These are phyloP conservation scores for Melanotaenia duboulayi DNA, from an alignment of 2,113 vertebrate genomes.

Conservation along the genomic window DNA sequence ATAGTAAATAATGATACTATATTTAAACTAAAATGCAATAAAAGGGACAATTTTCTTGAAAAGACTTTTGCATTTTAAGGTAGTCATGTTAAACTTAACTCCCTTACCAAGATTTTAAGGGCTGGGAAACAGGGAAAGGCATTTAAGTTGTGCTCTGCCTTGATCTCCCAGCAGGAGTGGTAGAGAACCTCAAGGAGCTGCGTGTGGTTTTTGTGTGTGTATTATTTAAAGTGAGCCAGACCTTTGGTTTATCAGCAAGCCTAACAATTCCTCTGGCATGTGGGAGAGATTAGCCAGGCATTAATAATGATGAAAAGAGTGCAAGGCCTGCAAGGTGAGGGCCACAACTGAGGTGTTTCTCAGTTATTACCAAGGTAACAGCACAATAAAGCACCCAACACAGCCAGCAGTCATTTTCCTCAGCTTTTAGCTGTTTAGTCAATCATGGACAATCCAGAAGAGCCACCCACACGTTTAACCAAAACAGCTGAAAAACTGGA, in stretches of 20 bases:
- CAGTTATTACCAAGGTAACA: slow-evolving; percentile 69
- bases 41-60: neutral
- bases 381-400: slow-evolving; percentile 50
- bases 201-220: slow-evolving; percentile 20
- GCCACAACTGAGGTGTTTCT: slow-evolving; percentile 68
- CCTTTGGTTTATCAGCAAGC: slow-evolving; percentile 62
- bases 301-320: slow-evolving; percentile 78
- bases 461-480: slow-evolving; percentile 61
- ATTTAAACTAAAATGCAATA: neutral
- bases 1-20: neutral
- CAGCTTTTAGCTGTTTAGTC: slow-evolving; percentile 65
- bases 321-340: slow-evolving; percentile 38
- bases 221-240: slow-evolving; percentile 56
- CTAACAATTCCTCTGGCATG: slow-evolving; percentile 60
- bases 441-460: slow-evolving; percentile 58
- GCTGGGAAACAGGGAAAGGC: slow-evolving; percentile 29
- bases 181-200: slow-evolving; percentile 30
- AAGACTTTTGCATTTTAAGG: neutral
- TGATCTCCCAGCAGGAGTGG: slow-evolving; percentile 44
- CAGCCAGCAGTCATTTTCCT: slow-evolving; percentile 72
- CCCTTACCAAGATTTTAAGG: slow-evolving; percentile 14
- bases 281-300: slow-evolving; percentile 63
- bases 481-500: slow-evolving; percentile 45
- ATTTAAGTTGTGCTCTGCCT: slow-evolving; percentile 34
- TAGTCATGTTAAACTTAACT: slow-evolving; percentile 13